Conservation (phyloP, 2,888 invertebrate species). For the Dysmachus trigonus region DNA sequence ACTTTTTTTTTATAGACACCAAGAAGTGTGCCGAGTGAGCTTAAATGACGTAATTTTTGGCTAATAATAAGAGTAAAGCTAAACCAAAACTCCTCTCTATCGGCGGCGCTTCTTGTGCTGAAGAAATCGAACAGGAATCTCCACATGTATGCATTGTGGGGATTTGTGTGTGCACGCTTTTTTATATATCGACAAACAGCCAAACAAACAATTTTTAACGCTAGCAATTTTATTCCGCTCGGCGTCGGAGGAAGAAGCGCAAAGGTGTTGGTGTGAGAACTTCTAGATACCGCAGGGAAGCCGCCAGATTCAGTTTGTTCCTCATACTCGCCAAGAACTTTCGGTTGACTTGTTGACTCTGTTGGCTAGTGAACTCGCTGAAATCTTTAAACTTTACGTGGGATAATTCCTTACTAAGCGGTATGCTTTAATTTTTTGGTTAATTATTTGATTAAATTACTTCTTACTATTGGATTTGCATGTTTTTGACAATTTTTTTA, state of each 20-base stretch:
- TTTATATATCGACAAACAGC: background rate
- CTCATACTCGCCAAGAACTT: background rate
- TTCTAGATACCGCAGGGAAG: background rate
- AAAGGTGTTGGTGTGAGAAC: background rate
- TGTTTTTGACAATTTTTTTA: background rate
- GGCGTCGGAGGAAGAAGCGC: background rate
- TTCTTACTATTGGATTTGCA: background rate
- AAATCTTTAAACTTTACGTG: background rate
- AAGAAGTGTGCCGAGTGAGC: background rate
- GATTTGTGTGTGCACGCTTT: background rate
- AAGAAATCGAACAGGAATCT: background rate
- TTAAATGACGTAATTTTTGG: background rate
- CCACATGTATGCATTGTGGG: background rate
- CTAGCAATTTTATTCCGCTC: background rate
- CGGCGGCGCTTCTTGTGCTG: background rate
- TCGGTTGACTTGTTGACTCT: background rate
- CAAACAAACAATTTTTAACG: background rate
- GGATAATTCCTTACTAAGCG: background rate
- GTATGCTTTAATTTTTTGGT: background rate
- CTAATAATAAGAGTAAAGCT: background rate
- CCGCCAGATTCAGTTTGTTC: background rate
- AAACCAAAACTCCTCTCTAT: background rate
- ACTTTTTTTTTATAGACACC: too few relatives aligned
- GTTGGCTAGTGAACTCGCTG: background rate
- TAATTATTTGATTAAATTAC: background rate